Percentiles rank a stretch among this genome's conserved stretches.
Conservation (phyloP, 92 coral and sea anemone genomes). For the Parazoanthus swiftii region DNA sequence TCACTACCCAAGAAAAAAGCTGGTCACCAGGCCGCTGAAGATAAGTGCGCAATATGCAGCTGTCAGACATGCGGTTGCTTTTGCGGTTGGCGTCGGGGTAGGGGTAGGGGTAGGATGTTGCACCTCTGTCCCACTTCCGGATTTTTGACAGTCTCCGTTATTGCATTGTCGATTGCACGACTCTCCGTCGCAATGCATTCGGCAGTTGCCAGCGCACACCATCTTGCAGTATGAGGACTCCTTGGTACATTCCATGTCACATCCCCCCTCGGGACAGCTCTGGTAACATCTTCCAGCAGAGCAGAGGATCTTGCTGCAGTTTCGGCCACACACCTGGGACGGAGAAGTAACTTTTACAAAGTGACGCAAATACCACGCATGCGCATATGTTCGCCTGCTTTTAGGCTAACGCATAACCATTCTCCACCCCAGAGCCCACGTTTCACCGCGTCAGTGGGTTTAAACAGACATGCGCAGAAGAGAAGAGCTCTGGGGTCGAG, state of each 20-base stretch:
- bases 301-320: slow-evolving; percentile 24
- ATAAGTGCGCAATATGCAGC: not conserved
- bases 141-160: slow-evolving; percentile 2
- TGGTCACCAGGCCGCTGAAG: not conserved
- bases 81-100: not conserved
- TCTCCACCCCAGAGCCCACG: too few species aligned
- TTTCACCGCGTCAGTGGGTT: too few species aligned
- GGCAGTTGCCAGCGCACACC: slow-evolving; percentile 6
- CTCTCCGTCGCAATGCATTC: slow-evolving; percentile 23
- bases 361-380: not conserved
- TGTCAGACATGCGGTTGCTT: not conserved
- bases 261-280: slow-evolving; percentile 18
- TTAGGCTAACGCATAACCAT: too few species aligned
- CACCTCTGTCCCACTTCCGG: slow-evolving; percentile 19
- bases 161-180: slow-evolving; percentile 8
- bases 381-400: not conserved
- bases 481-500: too few species aligned
- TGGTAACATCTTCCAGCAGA: slow-evolving; percentile 21
- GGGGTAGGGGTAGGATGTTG: not conserved
- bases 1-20: not conserved
- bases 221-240: slow-evolving; percentile 21
- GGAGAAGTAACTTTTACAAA: too few species aligned
- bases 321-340: not conserved
- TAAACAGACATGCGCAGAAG: too few species aligned
- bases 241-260: slow-evolving; percentile 15